Base-by-base conservation (phyloP, 2,888 invertebrate genomes). In the Catocala fraxini region DNA sequence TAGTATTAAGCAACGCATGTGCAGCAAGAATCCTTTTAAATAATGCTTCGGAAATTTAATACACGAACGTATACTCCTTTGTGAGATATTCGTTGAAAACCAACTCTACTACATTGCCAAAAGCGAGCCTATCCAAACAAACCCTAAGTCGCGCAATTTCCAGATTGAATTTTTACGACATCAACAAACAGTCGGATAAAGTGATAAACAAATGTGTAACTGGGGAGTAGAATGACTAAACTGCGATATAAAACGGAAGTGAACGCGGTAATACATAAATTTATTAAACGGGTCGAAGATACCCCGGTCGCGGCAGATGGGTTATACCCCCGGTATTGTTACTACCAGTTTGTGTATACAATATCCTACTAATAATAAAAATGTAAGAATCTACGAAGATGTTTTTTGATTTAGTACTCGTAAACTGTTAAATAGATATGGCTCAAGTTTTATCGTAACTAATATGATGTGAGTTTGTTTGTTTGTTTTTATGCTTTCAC, bases 111-210 rank as follows among this genome's bases (percentile, higher is more conserved):
- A n/a, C 11, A 47, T 42, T 13, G 10, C 15, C 1, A 46, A 10
- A 48, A 39, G 15, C 45, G 34, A 46, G 60, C 9, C 25, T 3
- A 54, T 68, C 56, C 64, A 70, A 66, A 65, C 72, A 60, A 65
- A 63, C 69, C 75, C 75, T 81, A 81, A 82, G 75, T 81, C 75
- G 67, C 77, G 88, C 91, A 90, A 91, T 91, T 88, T 90, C 73
- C 87, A 89, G 91, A 92, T 92, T 92, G 91, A 87, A 88, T 89
- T 92, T 92, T 92, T 91, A 92, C 89, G 91, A 89, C 86, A 78
- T 71, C 80, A 80, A 75, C 79, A 75, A 79, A 82, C 84, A 83
- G 79, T 78, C 78, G 75, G 80, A 89, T 89, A 87, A 86, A 89
- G 85, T 82, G 85, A 89, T 89, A 88, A 89, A 89, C 89, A 89